Conservation (phyloP, 64 coral and sea anemone genomes). For the Dendronephthya gigantea region DNA sequence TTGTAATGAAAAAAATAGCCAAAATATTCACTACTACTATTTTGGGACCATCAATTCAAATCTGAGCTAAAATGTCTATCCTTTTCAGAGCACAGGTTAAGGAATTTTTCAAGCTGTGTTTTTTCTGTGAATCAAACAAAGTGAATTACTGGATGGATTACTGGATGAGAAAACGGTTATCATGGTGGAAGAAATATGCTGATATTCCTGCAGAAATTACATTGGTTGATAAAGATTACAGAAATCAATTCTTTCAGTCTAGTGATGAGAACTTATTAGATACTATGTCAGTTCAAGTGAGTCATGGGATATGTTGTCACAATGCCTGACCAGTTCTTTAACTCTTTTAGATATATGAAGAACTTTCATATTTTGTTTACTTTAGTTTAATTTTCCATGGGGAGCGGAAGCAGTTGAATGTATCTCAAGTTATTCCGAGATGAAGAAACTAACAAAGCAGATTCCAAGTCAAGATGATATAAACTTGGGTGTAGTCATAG, state of each 20-base stretch:
- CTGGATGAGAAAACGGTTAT: slow-evolving; percentile 80
- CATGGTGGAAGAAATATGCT: slow-evolving; percentile 95
- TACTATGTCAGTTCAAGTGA: background rate
- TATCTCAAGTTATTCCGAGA: slow-evolving; percentile 32
- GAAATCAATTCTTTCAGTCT: background rate
- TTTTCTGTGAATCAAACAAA: slow-evolving; percentile 53
- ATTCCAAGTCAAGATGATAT: background rate
- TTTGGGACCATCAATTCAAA: no score
- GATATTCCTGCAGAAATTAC: slow-evolving; percentile 63
- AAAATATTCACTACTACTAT: no score
- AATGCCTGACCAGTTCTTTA: background rate
- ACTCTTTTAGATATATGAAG: background rate
- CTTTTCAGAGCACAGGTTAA: slow-evolving; percentile 42
- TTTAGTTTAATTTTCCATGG: slow-evolving; percentile 80
- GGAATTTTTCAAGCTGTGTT: slow-evolving; percentile 50
- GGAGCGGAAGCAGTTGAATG: slow-evolving; percentile 65
- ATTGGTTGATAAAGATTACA: slow-evolving; percentile 18
- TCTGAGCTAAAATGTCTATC: no score
- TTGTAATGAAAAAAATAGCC: no score
- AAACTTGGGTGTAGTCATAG: background rate
- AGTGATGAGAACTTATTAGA: background rate
- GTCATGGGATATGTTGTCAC: background rate
- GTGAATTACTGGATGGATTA: slow-evolving; percentile 69
- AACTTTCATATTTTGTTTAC: no score
- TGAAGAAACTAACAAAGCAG: background rate